Percentiles rank a stretch among this genome's conserved stretches.
phyloP scores from a whole-genome alignment of 2,113 vertebrate genomes.

The Platysternon megacephalum region DNA sequence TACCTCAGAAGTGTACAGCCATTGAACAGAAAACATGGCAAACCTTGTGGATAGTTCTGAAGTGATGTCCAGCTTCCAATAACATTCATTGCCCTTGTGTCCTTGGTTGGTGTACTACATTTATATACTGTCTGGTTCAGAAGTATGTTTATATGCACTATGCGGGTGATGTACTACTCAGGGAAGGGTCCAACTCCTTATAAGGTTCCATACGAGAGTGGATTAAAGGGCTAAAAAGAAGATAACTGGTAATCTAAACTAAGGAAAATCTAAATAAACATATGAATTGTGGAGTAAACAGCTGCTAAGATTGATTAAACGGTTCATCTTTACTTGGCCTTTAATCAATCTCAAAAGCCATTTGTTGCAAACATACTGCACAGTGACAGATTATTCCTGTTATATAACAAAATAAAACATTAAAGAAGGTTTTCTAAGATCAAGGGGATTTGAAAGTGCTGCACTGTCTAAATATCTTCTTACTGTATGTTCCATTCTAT shows the following conservation, averaged over 20 bases:
- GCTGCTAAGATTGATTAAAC: constrained; percentile 68
- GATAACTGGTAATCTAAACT: neutral
- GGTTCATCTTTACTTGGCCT: constrained; percentile 53
- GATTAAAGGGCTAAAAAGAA: neutral
- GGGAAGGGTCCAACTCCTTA: neutral
- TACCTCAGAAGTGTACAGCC: neutral
- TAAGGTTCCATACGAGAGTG: neutral
- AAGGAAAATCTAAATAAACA: constrained; percentile 12
- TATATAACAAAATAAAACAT: constrained; percentile 51
- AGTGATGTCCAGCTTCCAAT: neutral
- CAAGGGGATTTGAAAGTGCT: constrained; percentile 39
- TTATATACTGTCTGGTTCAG: neutral
- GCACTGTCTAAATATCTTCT: no score
- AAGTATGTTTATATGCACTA: neutral
- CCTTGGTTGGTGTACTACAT: neutral
- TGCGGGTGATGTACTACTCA: fast-evolving
- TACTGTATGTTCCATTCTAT: no score
- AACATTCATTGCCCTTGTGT: neutral
- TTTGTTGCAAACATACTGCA: constrained; percentile 64
- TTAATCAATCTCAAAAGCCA: constrained; percentile 67
- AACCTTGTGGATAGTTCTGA: neutral
- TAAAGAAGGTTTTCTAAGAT: constrained; percentile 60
- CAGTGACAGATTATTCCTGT: constrained; percentile 66
- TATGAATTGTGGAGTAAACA: constrained; percentile 53
- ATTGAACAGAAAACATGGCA: neutral